Percentiles rank a stretch among this genome's conserved stretches.
Evolutionary conservation across 2,888 invertebrate genomes (phyloP).

Genomic region (Tineola bisselliella): DNA sequence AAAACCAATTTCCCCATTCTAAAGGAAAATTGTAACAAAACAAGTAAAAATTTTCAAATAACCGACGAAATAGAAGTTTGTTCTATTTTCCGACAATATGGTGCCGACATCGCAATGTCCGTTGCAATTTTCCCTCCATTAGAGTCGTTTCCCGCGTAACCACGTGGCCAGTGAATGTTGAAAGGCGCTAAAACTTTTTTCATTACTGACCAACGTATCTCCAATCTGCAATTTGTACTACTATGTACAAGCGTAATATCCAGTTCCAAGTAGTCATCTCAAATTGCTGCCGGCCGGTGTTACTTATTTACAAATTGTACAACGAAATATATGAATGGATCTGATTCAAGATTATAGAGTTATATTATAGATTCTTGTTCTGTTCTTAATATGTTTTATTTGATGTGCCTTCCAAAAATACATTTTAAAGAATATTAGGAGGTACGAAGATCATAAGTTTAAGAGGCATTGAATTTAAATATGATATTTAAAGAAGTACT

Average conservation of each 20-base stretch:
- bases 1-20: constrained; percentile 1
- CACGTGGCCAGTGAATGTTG: not conserved
- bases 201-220: not conserved
- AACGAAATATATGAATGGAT: too few species aligned
- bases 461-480: too few species aligned
- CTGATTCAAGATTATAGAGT: too few species aligned
- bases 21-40: not conserved
- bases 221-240: not conserved
- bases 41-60: not conserved
- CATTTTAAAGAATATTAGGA: too few species aligned
- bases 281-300: not conserved
- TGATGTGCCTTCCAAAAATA: too few species aligned
- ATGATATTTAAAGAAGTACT: too few species aligned
- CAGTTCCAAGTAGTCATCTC: not conserved
- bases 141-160: not conserved
- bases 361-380: too few species aligned
- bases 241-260: not conserved
- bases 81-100: not conserved
- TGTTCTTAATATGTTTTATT: too few species aligned
- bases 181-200: not conserved
- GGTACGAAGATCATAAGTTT: too few species aligned
- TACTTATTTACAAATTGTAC: not conserved
- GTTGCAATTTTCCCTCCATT: constrained; percentile 12
- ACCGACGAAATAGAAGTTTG: constrained; percentile 3
- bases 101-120: not conserved